Conservation (phyloP, 2,888 invertebrate genomes). For the Toxonevra muliebris region DNA sequence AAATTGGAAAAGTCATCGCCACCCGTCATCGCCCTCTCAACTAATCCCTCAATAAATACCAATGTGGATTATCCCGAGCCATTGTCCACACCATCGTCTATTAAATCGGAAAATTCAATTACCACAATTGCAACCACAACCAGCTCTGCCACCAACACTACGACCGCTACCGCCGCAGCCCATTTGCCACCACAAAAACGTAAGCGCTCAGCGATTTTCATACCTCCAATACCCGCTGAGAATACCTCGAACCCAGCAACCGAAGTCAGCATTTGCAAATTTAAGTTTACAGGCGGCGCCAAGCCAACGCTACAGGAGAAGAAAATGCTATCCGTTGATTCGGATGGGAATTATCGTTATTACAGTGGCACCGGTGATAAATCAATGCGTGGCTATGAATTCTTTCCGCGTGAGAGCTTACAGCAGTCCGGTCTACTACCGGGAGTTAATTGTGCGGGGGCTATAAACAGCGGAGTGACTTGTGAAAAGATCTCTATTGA, state of each 20-base stretch:
- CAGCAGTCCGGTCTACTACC: slow-evolving; percentile 70
- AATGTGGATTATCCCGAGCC: slow-evolving; percentile 46
- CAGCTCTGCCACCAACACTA: slow-evolving; percentile 52
- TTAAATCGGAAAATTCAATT: slow-evolving; percentile 66
- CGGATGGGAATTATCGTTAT: slow-evolving; percentile 87
- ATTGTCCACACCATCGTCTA: slow-evolving; percentile 62
- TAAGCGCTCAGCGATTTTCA: slow-evolving; percentile 84
- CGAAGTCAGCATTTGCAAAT: slow-evolving; percentile 91
- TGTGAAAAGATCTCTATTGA: slow-evolving; percentile 65
- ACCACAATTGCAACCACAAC: slow-evolving; percentile 50
- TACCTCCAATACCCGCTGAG: slow-evolving; percentile 82
- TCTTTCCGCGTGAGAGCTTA: slow-evolving; percentile 76
- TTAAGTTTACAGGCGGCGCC: slow-evolving; percentile 91
- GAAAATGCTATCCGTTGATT: slow-evolving; percentile 90
- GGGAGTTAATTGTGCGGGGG: slow-evolving; percentile 67
- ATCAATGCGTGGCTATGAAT: slow-evolving; percentile 79
- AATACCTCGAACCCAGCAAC: slow-evolving; percentile 80
- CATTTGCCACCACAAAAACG: slow-evolving; percentile 70
- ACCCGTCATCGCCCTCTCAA: slow-evolving; percentile 49
- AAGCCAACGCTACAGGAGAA: slow-evolving; percentile 90
- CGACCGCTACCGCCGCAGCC: slow-evolving; percentile 4
- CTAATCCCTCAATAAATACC: slow-evolving; percentile 53
- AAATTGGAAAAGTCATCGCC: slow-evolving; percentile 43
- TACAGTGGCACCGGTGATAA: slow-evolving; percentile 88
- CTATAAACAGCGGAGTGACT: slow-evolving; percentile 65